These are phyloP conservation scores for Spodoptera exigua DNA, from an alignment of 2,888 invertebrate species.

Conservation along the genomic window DNA sequence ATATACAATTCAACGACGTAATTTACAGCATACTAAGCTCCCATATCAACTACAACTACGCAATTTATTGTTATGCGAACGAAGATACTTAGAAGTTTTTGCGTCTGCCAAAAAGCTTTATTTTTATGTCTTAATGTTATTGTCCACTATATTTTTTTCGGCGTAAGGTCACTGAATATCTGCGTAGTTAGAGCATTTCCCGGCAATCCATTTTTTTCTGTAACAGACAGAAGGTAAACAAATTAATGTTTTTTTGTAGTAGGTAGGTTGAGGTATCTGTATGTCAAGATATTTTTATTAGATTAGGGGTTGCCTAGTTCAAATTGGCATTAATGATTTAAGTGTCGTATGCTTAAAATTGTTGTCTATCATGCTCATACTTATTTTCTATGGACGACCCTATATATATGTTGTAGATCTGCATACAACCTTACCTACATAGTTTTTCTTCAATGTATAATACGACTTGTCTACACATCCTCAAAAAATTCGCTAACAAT, in stretches of 20 bases:
- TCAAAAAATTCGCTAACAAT: neutral
- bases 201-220: constrained; percentile 9
- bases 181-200: constrained; percentile 32
- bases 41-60: constrained; percentile 27
- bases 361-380: too few species aligned
- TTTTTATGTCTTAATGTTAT: constrained; percentile 38
- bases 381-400: too few species aligned
- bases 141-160: constrained; percentile 33
- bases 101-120: constrained; percentile 30
- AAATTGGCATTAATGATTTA: too few species aligned
- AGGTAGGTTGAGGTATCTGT: neutral
- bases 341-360: too few species aligned
- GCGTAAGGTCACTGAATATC: constrained; percentile 35
- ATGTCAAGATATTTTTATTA: too few species aligned
- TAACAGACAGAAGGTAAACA: constrained; percentile 3
- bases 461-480: too few species aligned
- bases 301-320: too few species aligned
- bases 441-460: too few species aligned
- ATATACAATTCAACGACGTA: constrained; percentile 9
- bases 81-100: constrained; percentile 29
- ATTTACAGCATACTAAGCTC: constrained; percentile 17
- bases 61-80: constrained; percentile 35
- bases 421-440: too few species aligned
- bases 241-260: neutral
- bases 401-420: too few species aligned